Evolutionary conservation across 2,113 vertebrate species (phyloP), one percentile per base, ranked within the genome.

Genomic region (Boleophthalmus pectinirostris): DNA sequence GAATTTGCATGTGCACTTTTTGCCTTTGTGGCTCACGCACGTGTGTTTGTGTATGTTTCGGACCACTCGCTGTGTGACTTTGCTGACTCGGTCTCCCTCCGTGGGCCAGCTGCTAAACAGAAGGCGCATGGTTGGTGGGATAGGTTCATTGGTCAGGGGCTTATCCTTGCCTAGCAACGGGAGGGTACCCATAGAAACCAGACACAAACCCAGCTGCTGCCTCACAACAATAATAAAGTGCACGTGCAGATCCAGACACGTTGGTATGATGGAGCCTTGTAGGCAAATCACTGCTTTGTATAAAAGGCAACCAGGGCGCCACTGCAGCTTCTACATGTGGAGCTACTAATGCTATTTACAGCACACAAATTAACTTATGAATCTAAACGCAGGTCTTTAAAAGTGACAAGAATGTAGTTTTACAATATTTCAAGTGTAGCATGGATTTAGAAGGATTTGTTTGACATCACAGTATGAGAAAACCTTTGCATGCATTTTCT

Each of bases 91-190:
- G 81, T 69, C 80, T 82, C 80, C 83, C 73, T 86, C 73, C 56
- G 56, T 45, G 61, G 80, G 58, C 82, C 91, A 92, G 91, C 91
- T 92, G 92, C 87, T 90, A 79, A 91, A 79, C 91, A 92, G 89
- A 90, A 91, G 92, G 90, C 85, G 82, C 82, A 80, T 82, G 83
- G 64, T 86, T 82, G 83, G 64, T 86, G 82, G 83, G 87, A 85
- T 84, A 81, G 86, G 82, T 86, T 92, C 85, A 93, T 85, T 93
- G 92, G 88, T 91, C 87, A 88, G 81, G 80, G 86, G 89, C 83
- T 90, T 91, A 90, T 82, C 80, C 92, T 93, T 93, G 92, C 93
- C 92, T 93, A 91, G 93, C 92, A 93, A 94, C 93, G 91, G 81
- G 81, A 91, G 81, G 81, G 92, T 90, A 86, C 84, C 88, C 87